Evolutionary conservation across 2,888 invertebrate genomes (phyloP).

Genomic region (Dynastes tityus): DNA sequence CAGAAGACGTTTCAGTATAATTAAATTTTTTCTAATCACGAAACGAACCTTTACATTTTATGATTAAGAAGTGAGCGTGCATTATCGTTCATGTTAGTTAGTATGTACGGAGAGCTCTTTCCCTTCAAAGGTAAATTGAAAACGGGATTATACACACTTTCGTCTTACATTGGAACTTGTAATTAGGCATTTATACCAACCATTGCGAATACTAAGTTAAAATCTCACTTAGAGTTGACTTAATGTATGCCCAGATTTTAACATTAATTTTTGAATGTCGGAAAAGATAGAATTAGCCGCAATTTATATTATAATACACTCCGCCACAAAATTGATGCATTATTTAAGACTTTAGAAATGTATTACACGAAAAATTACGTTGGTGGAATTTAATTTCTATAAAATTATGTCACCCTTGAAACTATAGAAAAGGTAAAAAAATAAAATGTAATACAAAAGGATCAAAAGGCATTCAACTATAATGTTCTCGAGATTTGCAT

Average conservation of each 20-base stretch:
- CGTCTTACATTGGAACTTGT: not conserved
- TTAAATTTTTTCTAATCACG: not conserved
- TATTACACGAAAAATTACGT: no score
- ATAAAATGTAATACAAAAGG: no score
- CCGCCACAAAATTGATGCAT: no score
- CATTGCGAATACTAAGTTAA: constrained; percentile 12
- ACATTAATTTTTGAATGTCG: not conserved
- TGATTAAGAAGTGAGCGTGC: not conserved
- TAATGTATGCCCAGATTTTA: not conserved
- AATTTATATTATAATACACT: not conserved
- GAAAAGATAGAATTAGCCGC: not conserved
- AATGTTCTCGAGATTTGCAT: no score
- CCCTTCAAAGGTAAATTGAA: constrained; percentile 16
- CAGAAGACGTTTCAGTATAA: not conserved
- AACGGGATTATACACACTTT: constrained; percentile 14
- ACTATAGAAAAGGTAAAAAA: no score
- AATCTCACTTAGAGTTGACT: constrained; percentile 21
- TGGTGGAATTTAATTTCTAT: no score
- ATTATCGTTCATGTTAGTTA: constrained; percentile 3
- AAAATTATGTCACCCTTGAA: no score
- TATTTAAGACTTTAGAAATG: no score
- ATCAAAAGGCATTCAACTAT: no score
- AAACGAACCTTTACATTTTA: not conserved
- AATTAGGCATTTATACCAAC: not conserved
- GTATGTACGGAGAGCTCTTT: not conserved